Evolutionary conservation across 2,797 vertebrate species (phyloP).

Genomic region (Picus viridis): DNA sequence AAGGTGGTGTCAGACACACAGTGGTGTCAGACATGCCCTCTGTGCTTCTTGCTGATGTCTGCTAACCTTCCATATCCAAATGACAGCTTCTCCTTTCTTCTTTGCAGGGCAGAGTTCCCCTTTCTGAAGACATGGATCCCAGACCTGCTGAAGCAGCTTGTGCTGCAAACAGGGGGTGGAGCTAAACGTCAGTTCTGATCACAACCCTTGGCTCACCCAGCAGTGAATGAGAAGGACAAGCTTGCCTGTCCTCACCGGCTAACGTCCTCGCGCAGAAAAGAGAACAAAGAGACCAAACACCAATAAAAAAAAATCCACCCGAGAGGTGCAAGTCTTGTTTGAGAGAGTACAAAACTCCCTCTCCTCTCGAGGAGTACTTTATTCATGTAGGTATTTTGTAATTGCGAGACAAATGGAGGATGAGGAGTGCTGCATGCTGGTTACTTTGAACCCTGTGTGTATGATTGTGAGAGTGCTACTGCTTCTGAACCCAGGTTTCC

Average conservation of each 20-base stretch:
- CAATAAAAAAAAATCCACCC: not conserved
- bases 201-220: not conserved
- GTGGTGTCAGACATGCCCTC: not conserved
- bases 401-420: not conserved
- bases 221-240: not conserved
- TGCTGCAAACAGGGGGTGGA: not conserved
- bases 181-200: not conserved
- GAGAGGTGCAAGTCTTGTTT: not conserved
- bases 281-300: not conserved
- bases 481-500: not conserved
- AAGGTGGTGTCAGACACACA: too few species aligned
- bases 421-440: not conserved
- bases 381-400: not conserved
- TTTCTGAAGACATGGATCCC: not conserved
- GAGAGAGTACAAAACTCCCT: not conserved
- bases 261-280: too few species aligned
- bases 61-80: not conserved
- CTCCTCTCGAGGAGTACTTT: not conserved
- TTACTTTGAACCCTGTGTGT: not conserved
- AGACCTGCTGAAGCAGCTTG: not conserved
- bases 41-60: fast-evolving
- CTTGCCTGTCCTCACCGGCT: too few species aligned
- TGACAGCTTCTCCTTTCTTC: not conserved
- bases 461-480: not conserved
- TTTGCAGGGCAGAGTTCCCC: not conserved